Percentiles rank a stretch among this genome's conserved stretches.
Evolutionary conservation across 2,888 invertebrate species (phyloP).

Genomic region (Tenthredo notha): DNA sequence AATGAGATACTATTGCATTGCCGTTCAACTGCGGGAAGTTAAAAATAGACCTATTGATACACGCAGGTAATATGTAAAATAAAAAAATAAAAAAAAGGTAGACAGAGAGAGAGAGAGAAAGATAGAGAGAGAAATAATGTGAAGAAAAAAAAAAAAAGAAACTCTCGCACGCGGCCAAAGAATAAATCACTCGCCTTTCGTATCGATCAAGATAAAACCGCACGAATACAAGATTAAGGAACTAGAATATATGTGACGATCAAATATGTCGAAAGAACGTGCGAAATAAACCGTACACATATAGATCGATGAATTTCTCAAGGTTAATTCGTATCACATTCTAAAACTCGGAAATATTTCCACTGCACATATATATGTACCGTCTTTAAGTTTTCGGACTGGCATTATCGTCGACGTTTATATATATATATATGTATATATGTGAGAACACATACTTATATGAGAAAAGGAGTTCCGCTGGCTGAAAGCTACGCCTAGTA

Average conservation of each 20-base stretch:
- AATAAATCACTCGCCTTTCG: constrained; percentile 9
- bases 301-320: background rate
- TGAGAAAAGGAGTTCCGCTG: background rate
- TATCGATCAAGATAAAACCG: constrained; percentile 20
- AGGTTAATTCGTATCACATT: background rate
- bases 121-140: background rate
- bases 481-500: background rate
- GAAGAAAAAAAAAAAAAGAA: background rate
- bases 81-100: background rate
- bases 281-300: background rate
- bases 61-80: constrained; percentile 9
- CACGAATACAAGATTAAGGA: constrained; percentile 30
- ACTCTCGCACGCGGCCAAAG: constrained; percentile 1
- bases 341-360: background rate
- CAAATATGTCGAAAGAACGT: background rate
- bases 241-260: constrained; percentile 13
- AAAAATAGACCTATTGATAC: constrained; percentile 15
- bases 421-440: too few relatives aligned
- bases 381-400: background rate
- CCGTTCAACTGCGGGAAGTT: background rate
- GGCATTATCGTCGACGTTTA: background rate
- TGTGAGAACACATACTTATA: background rate
- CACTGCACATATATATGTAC: background rate
- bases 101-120: background rate
- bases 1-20: background rate